These are phyloP conservation scores for Pterostichus madidus DNA, from an alignment of 2,888 invertebrate genomes.

Conservation along the genomic window DNA sequence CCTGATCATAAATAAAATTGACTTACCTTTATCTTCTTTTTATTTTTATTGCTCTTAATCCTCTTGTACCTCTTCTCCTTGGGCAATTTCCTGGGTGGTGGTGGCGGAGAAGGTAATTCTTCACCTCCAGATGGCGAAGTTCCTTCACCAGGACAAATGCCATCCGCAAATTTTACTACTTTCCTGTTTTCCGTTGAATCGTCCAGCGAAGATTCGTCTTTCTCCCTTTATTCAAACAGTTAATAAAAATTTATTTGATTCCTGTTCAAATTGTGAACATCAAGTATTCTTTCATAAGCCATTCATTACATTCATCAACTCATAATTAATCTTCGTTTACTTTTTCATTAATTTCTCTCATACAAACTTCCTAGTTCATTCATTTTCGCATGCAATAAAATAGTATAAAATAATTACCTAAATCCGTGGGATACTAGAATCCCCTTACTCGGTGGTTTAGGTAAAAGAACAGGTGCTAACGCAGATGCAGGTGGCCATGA, in stretches of 20 bases:
- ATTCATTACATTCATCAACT: too few species aligned
- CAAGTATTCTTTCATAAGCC: too few species aligned
- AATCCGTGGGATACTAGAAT: conserved; percentile 80
- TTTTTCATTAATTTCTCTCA: background rate
- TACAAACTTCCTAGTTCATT: background rate
- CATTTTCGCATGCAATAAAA: background rate
- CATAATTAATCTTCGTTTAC: too few species aligned
- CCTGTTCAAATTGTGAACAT: too few species aligned
- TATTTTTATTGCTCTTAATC: conserved; percentile 78
- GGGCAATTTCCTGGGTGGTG: conserved; percentile 77
- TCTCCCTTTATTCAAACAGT: conserved; percentile 60
- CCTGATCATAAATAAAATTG: too few species aligned
- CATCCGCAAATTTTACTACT: conserved; percentile 82
- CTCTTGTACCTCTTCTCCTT: conserved; percentile 79
- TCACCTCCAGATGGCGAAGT: conserved; percentile 81
- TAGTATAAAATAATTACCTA: conserved; percentile 73
- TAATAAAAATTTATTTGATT: background rate
- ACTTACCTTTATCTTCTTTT: conserved; percentile 80
- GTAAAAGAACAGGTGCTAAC: conserved; percentile 71
- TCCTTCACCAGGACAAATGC: conserved; percentile 81
- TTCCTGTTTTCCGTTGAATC: conserved; percentile 73
- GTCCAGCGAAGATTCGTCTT: conserved; percentile 60
- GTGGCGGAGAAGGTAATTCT: conserved; percentile 82
- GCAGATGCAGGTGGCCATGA: conserved; percentile 74
- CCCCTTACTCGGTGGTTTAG: conserved; percentile 79